Conservation (phyloP, 2,113 vertebrate genomes). For the Muntiacus reevesi region DNA sequence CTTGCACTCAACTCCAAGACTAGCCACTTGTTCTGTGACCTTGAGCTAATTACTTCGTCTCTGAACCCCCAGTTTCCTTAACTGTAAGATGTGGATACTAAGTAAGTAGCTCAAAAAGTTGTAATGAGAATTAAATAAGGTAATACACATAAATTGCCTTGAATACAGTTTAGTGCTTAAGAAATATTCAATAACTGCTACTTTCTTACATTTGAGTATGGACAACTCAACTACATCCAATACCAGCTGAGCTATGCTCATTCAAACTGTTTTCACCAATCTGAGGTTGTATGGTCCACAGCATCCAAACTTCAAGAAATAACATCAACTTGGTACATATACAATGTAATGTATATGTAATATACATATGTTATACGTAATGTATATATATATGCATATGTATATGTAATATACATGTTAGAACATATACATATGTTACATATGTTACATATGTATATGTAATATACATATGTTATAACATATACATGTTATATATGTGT, state of each 20-base stretch:
- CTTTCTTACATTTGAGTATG: not conserved
- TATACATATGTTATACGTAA: too few species aligned
- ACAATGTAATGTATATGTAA: not conserved
- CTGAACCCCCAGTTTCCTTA: not conserved
- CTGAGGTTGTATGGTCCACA: not conserved
- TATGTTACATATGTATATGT: too few species aligned
- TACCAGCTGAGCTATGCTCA: not conserved
- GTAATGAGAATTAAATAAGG: not conserved
- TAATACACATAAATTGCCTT: not conserved
- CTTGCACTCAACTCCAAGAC: not conserved
- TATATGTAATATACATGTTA: too few species aligned
- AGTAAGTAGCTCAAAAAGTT: not conserved
- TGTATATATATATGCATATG: too few species aligned
- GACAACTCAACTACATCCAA: not conserved
- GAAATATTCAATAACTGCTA: not conserved
- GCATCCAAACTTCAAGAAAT: not conserved
- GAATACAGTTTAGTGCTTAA: conserved; percentile 4
- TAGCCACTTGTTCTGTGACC: not conserved
- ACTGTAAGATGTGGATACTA: not conserved
- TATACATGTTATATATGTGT: too few species aligned
- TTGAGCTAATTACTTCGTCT: not conserved
- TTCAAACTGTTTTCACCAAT: not conserved
- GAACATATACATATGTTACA: too few species aligned
- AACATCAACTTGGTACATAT: not conserved
- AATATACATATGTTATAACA: too few species aligned